Percentiles rank a stretch among this genome's conserved stretches.
Conservation (phyloP, 2,888 invertebrate genomes). For the Ellobium chinense region DNA sequence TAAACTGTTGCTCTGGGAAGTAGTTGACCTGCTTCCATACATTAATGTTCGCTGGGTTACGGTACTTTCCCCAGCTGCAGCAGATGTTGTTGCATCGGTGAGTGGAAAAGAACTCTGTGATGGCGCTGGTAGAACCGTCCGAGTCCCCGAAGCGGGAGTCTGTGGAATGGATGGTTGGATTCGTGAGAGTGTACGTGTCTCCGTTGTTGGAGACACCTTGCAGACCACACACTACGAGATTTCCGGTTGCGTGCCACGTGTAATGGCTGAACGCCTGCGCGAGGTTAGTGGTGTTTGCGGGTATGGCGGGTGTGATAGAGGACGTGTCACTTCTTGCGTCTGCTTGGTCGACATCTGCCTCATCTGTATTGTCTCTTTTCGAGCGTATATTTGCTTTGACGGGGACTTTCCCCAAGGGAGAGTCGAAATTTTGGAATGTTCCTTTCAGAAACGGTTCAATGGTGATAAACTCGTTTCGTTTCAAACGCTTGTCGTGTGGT, state of each 20-base stretch:
- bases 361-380: no score
- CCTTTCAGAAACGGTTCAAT: slow-evolving; percentile 53
- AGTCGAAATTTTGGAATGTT: slow-evolving; percentile 9
- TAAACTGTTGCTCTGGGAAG: no score
- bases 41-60: no score
- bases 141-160: slow-evolving; percentile 41
- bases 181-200: slow-evolving; percentile 42
- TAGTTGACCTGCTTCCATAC: no score
- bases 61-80: slow-evolving; percentile 37
- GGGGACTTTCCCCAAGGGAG: neutral
- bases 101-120: slow-evolving; percentile 50
- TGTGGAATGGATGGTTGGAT: slow-evolving; percentile 52
- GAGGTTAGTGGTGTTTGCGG: slow-evolving; percentile 31
- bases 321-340: neutral
- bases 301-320: neutral
- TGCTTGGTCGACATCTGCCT: neutral
- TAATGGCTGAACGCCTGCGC: slow-evolving; percentile 55
- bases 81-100: slow-evolving; percentile 56
- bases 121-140: slow-evolving; percentile 45
- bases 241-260: slow-evolving; percentile 50
- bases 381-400: neutral
- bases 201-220: slow-evolving; percentile 46
- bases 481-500: slow-evolving; percentile 52
- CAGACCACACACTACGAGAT: slow-evolving; percentile 51
- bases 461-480: slow-evolving; percentile 44